These are phyloP conservation scores for Siniperca obscura DNA, from an alignment of 2,797 vertebrate species.

Conservation along the genomic window DNA sequence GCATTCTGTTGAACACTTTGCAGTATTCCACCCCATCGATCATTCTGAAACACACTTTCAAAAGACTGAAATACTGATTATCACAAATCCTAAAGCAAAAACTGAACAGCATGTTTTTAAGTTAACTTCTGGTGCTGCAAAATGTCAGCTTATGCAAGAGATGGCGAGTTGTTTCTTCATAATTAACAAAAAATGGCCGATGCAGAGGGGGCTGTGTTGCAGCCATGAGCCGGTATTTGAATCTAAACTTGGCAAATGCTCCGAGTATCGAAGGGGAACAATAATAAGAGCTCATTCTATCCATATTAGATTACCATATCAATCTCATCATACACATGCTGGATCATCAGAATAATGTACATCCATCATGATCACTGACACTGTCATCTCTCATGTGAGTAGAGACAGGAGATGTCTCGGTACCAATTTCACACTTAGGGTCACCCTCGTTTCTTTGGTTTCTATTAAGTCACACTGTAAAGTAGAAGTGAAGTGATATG, in stretches of 20 bases:
- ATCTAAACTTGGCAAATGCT: constrained; percentile 3
- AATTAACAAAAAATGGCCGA: constrained; percentile 9
- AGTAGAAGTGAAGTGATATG: constrained; percentile 59
- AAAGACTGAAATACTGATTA: constrained; percentile 24
- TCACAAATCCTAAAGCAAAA: constrained; percentile 18
- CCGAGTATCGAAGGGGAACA: neutral
- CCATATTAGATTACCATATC: constrained; percentile 55
- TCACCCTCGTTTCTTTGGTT: constrained; percentile 51
- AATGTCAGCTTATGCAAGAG: constrained; percentile 29
- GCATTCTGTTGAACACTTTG: constrained; percentile 29
- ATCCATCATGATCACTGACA: constrained; percentile 61
- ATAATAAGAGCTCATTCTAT: constrained; percentile 33
- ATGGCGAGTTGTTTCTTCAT: neutral
- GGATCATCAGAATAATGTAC: constrained; percentile 59
- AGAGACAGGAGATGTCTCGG: constrained; percentile 34
- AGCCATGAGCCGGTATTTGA: neutral
- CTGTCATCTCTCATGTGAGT: constrained; percentile 46
- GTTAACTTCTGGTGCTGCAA: constrained; percentile 8
- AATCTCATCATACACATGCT: constrained; percentile 51
- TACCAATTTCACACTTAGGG: constrained; percentile 76
- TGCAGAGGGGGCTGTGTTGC: neutral
- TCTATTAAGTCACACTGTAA: constrained; percentile 52
- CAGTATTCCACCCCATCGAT: constrained; percentile 42
- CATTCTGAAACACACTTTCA: constrained; percentile 34
- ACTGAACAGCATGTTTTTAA: constrained; percentile 2